Conservation (phyloP, 2,888 invertebrate genomes). For the Caenorhabditis parvicauda region DNA sequence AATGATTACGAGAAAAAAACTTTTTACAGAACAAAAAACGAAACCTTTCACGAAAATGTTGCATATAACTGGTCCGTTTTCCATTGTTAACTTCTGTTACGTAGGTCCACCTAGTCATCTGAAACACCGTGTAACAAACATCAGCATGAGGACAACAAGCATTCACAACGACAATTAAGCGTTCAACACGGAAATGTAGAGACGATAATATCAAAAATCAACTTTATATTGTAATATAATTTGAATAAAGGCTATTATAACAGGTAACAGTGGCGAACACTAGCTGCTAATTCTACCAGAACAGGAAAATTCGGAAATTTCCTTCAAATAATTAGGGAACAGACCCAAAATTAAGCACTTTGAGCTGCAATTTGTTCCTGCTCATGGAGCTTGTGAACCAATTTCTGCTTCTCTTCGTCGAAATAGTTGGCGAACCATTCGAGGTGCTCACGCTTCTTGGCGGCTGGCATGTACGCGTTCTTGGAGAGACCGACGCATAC, state of each 20-base stretch:
- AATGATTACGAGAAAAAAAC: too few relatives aligned
- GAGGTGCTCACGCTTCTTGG: slow-evolving; percentile 84
- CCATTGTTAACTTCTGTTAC: too few relatives aligned
- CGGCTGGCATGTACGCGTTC: slow-evolving; percentile 83
- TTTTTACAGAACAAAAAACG: too few relatives aligned
- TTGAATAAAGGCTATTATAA: background rate
- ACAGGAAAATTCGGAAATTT: too few relatives aligned
- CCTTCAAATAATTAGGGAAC: background rate
- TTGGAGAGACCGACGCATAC: slow-evolving; percentile 77
- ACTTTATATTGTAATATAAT: background rate
- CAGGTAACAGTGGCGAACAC: too few relatives aligned
- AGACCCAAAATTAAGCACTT: slow-evolving; percentile 15
- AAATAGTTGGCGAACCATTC: slow-evolving; percentile 78
- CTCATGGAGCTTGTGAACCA: slow-evolving; percentile 42
- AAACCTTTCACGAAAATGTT: too few relatives aligned
- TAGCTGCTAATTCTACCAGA: too few relatives aligned
- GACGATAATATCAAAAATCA: slow-evolving; percentile 5
- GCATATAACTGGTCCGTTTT: too few relatives aligned
- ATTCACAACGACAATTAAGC: too few relatives aligned
- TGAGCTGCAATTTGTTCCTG: slow-evolving; percentile 43
- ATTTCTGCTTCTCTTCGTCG: slow-evolving; percentile 38
- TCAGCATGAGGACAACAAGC: too few relatives aligned
- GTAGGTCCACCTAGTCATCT: too few relatives aligned
- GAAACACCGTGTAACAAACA: too few relatives aligned
- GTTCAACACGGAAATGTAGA: background rate